Conservation (phyloP, 2,888 invertebrate species). For the Smittia sp. region DNA sequence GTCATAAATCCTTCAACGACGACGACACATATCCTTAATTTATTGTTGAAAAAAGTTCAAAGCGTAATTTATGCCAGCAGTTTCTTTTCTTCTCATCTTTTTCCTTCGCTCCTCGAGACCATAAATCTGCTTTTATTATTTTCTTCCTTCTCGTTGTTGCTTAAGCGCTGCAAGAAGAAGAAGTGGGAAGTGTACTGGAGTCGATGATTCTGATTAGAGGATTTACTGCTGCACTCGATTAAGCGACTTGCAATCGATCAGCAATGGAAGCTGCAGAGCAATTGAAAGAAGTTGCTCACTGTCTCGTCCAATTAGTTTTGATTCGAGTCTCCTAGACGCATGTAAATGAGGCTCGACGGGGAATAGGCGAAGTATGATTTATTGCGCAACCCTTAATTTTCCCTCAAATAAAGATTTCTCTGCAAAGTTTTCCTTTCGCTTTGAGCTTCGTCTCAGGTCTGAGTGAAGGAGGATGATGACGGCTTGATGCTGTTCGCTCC, state of each 20-base stretch:
- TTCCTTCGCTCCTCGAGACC: constrained; percentile 9
- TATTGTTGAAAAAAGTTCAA: constrained; percentile 43
- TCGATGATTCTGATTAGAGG: constrained; percentile 38
- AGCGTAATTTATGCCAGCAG: constrained; percentile 40
- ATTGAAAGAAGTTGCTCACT: not conserved
- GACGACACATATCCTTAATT: constrained; percentile 44
- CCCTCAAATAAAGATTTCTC: not conserved
- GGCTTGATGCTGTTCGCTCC: constrained; percentile 19
- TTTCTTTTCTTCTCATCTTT: constrained; percentile 28
- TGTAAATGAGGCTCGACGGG: constrained; percentile 28
- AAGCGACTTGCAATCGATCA: not conserved
- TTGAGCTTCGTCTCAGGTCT: not conserved
- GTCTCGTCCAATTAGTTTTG: constrained; percentile 34
- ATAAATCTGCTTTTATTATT: constrained; percentile 39
- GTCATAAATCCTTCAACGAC: constrained; percentile 45
- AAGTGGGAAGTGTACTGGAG: constrained; percentile 28
- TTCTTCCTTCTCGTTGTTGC: constrained; percentile 20
- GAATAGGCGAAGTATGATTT: constrained; percentile 33
- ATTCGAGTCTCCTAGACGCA: no score
- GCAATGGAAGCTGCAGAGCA: not conserved
- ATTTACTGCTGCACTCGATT: not conserved
- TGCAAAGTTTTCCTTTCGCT: no score
- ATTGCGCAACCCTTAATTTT: constrained; percentile 7
- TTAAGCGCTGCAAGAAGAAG: not conserved
- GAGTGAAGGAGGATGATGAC: not conserved